phyloP scores from a whole-genome alignment of 2,797 vertebrate genomes.

The Anas flavirostris region DNA sequence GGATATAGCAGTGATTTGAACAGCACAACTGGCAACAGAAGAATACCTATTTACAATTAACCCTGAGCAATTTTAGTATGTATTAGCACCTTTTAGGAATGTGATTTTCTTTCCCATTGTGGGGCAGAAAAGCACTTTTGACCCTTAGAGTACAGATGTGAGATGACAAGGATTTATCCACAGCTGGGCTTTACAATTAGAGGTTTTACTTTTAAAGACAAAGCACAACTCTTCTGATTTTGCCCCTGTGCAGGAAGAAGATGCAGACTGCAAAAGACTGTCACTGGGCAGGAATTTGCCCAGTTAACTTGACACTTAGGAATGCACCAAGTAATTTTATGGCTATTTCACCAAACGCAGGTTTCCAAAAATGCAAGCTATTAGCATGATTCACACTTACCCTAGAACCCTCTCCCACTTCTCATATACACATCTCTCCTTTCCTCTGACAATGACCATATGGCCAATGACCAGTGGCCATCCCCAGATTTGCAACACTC shows the following conservation, averaged over 20 bases:
- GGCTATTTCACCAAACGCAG: background rate
- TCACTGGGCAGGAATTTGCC: background rate
- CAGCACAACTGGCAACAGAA: background rate
- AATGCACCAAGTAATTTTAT: background rate
- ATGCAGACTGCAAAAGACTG: background rate
- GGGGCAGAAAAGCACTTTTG: background rate
- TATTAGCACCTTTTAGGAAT: background rate
- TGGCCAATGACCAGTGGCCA: background rate
- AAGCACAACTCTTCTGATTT: background rate
- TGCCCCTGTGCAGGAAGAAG: background rate
- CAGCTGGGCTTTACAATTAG: background rate
- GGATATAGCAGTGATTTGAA: background rate
- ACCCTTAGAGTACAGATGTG: background rate
- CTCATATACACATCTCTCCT: background rate
- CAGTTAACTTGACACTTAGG: background rate
- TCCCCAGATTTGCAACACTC: fast-evolving
- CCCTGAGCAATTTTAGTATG: background rate
- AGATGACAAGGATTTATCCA: background rate
- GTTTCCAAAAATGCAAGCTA: background rate
- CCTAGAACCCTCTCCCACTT: background rate
- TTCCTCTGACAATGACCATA: background rate
- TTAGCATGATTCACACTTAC: background rate
- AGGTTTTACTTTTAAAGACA: background rate
- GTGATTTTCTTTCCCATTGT: background rate
- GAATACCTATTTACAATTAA: background rate